Evolutionary conservation across 2,113 vertebrate genomes (phyloP), one percentile per base, ranked within the genome.

Genomic region (Mesocricetus auratus): DNA sequence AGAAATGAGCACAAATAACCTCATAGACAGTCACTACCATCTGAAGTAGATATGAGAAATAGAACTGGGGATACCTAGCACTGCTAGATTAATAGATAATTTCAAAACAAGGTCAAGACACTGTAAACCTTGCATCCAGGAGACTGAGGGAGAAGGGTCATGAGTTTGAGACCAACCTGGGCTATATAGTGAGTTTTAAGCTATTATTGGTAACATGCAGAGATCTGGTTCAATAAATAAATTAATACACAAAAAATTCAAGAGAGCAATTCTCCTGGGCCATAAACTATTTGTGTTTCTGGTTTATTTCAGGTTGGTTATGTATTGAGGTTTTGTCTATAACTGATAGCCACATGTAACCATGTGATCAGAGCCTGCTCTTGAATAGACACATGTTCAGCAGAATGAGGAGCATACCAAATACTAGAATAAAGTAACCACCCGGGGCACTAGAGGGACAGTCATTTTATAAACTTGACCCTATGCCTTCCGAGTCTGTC

Each of bases 281-380:
- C 2, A n/a, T 47, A 21, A 2, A 10, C 1, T 45, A 16, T 83
- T 36, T 21, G 71, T 2, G 10, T 69, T 66, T 90, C 81, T 56
- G 1, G 53, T 83, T 56, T 56, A 36, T 69, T 85, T 78, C 42
- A 50, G 26, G 16, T 64, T 83, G n/a, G 47, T 77, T 39, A 33
- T 75, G 4, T 22, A 75, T 50, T 56, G 42, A 47, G 8, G 4
- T 42, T 91, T 56, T 86, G 4, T 68, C 22, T 78, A 15, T 6
- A 42, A 66, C 69, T 50, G 50, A 60, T 2, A n/a, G 45, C 19
- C 12, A 39, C 0, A 0, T 71, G 36, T 69, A 56, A 56, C 15
- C 21, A 33, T 4, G 1, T 33, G 39, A 68, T 53, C 15, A 89
- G 62, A 93, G 26, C 33, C 13, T 9, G 90, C 6, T 78, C 64